Evolutionary conservation across 2,113 vertebrate species (phyloP), one percentile per base, ranked within the genome.

Genomic region (Machaerirhynchus nigripectus): DNA sequence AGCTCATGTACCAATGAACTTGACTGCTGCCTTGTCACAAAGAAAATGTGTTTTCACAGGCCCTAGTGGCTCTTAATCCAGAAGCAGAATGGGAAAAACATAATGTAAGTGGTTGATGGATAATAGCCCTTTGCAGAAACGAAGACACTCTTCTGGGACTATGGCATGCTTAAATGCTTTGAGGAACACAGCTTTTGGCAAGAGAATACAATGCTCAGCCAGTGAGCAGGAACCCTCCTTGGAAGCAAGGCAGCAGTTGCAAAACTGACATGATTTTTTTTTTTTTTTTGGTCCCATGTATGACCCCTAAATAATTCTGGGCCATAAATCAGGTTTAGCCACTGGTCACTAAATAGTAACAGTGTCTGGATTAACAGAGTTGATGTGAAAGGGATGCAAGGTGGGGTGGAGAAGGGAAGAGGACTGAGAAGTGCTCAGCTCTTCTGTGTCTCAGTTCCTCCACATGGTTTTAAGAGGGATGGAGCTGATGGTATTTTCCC

Each of bases 401-500:
- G 15, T 70, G n/a, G 52, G 6, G 20, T 37, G 31, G 55, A 69
- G 35, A 55, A 20, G 16, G 68, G 40, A 21, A 74, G 28, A 37
- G 37, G 23, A 60, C 24, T 31, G 50, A 46, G 64, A 53, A 57
- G 7, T 35, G 31, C 39, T 81, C 21, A 15, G 49, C 56, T 87
- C 55, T 63, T 74, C 0, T 0, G 0, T 49, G 31, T 44, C 74
- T 84, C 18, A 3, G 23, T 33, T 61, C 47, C 23, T 71, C 35
- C 35, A 31, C 0, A 6, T 39, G 30, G 19, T 59, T 85, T 39
- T 37, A 39, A 65, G 89, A 83, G 28, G 21, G 56, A 13, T 21
- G 26, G n/a, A 90, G 26, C 23, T 61, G 28, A 77, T 65, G 39
- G 11, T 42, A 4, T 82, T 81, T 89, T 50, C 69, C 30, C 40